phyloP scores from a whole-genome alignment of 2,888 invertebrate genomes.

The Sphaerophoria taeniata region DNA sequence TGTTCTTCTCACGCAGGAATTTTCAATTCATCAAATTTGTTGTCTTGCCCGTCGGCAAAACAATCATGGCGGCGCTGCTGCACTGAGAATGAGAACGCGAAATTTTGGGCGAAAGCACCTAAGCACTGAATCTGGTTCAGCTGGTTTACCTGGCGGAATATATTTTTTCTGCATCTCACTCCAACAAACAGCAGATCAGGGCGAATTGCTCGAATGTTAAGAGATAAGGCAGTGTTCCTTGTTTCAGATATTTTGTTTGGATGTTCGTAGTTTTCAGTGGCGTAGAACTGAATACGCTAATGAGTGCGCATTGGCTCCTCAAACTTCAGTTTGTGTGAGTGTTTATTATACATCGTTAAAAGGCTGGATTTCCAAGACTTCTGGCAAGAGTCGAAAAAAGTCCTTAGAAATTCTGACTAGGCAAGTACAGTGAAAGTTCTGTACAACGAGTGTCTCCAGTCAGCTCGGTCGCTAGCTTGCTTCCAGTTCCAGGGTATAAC shows the following conservation, averaged over 20 bases:
- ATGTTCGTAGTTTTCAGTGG: too few relatives aligned
- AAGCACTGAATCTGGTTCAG: slow-evolving; percentile 9
- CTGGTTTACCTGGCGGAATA: slow-evolving; percentile 25
- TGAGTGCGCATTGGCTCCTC: too few relatives aligned
- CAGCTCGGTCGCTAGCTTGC: too few relatives aligned
- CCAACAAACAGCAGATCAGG: slow-evolving; percentile 13
- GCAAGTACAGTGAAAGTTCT: too few relatives aligned
- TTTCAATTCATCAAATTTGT: slow-evolving; percentile 72
- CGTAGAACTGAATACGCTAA: too few relatives aligned
- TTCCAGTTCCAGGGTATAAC: too few relatives aligned
- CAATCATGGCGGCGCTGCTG: slow-evolving; percentile 16
- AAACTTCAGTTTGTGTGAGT: too few relatives aligned
- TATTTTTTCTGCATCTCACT: slow-evolving; percentile 51
- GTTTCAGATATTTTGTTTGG: not conserved
- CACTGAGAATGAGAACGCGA: slow-evolving; percentile 6
- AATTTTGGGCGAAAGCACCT: slow-evolving; percentile 35
- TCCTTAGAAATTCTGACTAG: too few relatives aligned
- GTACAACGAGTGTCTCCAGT: too few relatives aligned
- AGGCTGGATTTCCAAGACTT: too few relatives aligned
- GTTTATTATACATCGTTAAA: too few relatives aligned
- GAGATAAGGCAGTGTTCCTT: slow-evolving; percentile 16
- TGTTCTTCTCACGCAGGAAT: slow-evolving; percentile 40
- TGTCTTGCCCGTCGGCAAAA: slow-evolving; percentile 58
- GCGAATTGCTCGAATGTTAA: not conserved
- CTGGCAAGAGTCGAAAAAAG: too few relatives aligned